These are phyloP conservation scores for Acipenser oxyrinchus DNA, from an alignment of 2,797 vertebrate genomes.

Conservation along the genomic window DNA sequence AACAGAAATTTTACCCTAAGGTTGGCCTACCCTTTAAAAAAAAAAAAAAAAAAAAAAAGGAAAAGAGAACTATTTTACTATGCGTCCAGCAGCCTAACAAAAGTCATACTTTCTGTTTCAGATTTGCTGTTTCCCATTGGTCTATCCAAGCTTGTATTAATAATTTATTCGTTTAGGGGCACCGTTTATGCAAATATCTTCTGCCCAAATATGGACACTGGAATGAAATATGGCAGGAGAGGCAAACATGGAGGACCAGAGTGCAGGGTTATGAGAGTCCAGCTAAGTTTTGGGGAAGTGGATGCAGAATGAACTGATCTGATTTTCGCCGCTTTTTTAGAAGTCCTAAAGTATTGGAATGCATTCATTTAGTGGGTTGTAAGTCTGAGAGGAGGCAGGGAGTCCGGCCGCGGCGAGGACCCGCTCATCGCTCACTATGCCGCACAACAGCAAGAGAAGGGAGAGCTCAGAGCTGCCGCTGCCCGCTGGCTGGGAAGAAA, in stretches of 20 bases:
- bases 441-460: constrained; percentile 65
- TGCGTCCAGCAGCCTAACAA: too few relatives aligned
- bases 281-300: constrained; percentile 41
- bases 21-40: too few relatives aligned
- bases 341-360: constrained; percentile 43
- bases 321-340: constrained; percentile 17
- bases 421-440: constrained; percentile 37
- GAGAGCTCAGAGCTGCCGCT: constrained; percentile 87
- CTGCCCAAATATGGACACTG: constrained; percentile 64
- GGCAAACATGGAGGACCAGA: constrained; percentile 74
- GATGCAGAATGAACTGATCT: constrained; percentile 37
- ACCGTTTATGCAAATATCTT: constrained; percentile 60
- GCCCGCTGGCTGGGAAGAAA: constrained; percentile 93
- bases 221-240: constrained; percentile 71
- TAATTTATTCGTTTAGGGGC: constrained; percentile 34
- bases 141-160: constrained; percentile 9
- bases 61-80: too few relatives aligned
- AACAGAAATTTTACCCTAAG: too few relatives aligned
- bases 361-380: constrained; percentile 40
- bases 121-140: constrained; percentile 40
- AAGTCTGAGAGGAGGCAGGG: constrained; percentile 54
- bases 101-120: constrained; percentile 9
- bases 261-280: constrained; percentile 48
- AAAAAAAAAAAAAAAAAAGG: too few relatives aligned
- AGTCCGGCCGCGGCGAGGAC: constrained; percentile 42